A percentile compares a stretch with the other conserved stretches of the same genome.
phyloP scores from a whole-genome alignment of 1,140 invertebrate genomes.

The Trichogramma pretiosum region DNA sequence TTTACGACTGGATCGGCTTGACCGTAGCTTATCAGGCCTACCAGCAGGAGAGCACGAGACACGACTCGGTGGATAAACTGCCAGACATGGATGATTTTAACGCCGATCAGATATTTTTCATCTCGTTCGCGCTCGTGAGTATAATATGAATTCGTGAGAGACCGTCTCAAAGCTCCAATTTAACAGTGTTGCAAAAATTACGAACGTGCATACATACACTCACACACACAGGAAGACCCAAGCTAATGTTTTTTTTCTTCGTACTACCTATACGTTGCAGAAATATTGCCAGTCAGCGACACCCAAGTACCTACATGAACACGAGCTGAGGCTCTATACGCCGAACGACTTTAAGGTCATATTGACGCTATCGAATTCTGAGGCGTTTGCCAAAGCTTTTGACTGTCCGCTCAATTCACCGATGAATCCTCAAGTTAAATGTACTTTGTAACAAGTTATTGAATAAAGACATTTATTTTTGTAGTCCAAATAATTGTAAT shows the following conservation, averaged over 20 bases:
- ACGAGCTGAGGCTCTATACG: background rate
- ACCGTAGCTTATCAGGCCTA: conserved; percentile 5
- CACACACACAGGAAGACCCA: background rate
- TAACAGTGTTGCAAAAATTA: no score
- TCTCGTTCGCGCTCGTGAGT: background rate
- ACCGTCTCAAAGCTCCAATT: background rate
- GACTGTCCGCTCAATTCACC: background rate
- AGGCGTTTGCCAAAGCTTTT: conserved; percentile 7
- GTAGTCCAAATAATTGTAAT: no score
- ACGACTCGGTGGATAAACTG: background rate
- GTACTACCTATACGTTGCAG: background rate
- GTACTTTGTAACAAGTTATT: background rate
- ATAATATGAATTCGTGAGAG: no score
- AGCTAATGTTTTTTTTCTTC: background rate
- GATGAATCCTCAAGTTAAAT: conserved; percentile 11
- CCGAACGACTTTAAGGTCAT: conserved; percentile 1
- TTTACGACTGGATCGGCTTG: conserved; percentile 6
- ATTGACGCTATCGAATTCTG: conserved; percentile 2
- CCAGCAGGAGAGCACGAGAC: background rate
- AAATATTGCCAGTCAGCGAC: background rate
- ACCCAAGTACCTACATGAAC: background rate
- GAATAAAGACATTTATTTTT: no score
- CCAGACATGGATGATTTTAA: conserved; percentile 9
- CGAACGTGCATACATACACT: no score
- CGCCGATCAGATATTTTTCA: conserved; percentile 11